phyloP scores from a whole-genome alignment of 2,888 invertebrate species.

The Tetropium fuscum region DNA sequence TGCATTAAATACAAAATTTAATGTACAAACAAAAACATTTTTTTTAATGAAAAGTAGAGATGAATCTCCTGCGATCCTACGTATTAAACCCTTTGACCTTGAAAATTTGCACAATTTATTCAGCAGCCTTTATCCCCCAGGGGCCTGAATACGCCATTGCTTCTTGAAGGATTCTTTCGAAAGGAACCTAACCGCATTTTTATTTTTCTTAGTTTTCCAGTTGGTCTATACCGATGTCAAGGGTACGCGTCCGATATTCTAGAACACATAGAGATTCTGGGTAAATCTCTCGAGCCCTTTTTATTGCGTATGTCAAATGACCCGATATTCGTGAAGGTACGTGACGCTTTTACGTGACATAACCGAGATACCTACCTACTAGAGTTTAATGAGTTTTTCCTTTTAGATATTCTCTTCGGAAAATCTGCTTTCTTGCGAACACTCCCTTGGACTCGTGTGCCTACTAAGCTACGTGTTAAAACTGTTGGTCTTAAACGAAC shows the following conservation, averaged over 20 bases:
- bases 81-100: neutral
- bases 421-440: slow-evolving; percentile 1
- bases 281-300: slow-evolving; percentile 27
- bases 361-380: neutral
- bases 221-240: slow-evolving; percentile 11
- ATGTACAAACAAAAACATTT: too few species aligned
- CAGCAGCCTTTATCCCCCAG: too few species aligned
- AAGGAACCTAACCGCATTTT: too few species aligned
- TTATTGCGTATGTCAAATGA: slow-evolving; percentile 25
- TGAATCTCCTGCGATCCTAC: too few species aligned
- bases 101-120: too few species aligned
- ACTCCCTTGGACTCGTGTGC: slow-evolving; percentile 26
- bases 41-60: too few species aligned
- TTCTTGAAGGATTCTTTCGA: too few species aligned
- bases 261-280: slow-evolving; percentile 17
- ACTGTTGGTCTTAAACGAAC: slow-evolving; percentile 11
- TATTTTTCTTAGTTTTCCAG: slow-evolving; percentile 36
- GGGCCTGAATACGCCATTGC: too few species aligned
- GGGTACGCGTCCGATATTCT: slow-evolving; percentile 17
- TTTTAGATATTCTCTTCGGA: slow-evolving; percentile 22
- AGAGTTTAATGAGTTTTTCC: neutral
- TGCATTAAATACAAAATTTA: too few species aligned
- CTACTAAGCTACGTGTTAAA: slow-evolving; percentile 30
- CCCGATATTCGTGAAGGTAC: slow-evolving; percentile 25
- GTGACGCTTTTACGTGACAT: neutral